Percentiles rank a stretch among this genome's conserved stretches.
These are phyloP conservation scores for Hiodon tergisus DNA, from an alignment of 2,113 vertebrate genomes.

Conservation along the genomic window DNA sequence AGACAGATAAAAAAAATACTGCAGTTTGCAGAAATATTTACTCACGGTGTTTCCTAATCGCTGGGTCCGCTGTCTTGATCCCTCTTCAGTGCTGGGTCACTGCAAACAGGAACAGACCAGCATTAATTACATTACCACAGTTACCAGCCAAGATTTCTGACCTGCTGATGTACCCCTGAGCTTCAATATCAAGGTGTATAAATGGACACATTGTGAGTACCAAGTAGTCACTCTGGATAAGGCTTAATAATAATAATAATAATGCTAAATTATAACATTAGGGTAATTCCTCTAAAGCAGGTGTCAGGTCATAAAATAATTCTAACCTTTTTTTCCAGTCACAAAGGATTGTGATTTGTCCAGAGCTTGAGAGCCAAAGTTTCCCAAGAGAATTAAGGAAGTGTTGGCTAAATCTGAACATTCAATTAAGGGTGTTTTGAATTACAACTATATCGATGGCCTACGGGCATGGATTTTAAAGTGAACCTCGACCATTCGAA, in stretches of 20 bases:
- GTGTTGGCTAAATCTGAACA: conserved; percentile 24
- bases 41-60: conserved; percentile 7
- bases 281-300: not conserved
- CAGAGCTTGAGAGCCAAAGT: not conserved
- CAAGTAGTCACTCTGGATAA: not conserved
- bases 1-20: not conserved
- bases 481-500: conserved; percentile 27
- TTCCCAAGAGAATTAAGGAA: conserved; percentile 22
- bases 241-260: not conserved
- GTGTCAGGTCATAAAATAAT: not conserved
- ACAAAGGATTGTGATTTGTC: not conserved
- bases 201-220: too few species aligned
- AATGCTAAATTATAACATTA: not conserved
- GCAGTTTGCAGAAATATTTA: conserved; percentile 3
- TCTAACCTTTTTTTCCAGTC: not conserved
- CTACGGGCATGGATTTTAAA: conserved; percentile 36
- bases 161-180: too few species aligned
- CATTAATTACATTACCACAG: not conserved
- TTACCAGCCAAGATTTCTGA: not conserved
- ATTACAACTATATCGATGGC: conserved; percentile 38
- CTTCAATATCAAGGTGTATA: not conserved
- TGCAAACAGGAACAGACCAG: conserved; percentile 4
- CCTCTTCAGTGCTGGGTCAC: not conserved
- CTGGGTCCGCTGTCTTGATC: not conserved
- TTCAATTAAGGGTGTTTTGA: conserved; percentile 45